Base-by-base conservation (phyloP, 2,888 invertebrate genomes). In the Chironomus tentans region DNA sequence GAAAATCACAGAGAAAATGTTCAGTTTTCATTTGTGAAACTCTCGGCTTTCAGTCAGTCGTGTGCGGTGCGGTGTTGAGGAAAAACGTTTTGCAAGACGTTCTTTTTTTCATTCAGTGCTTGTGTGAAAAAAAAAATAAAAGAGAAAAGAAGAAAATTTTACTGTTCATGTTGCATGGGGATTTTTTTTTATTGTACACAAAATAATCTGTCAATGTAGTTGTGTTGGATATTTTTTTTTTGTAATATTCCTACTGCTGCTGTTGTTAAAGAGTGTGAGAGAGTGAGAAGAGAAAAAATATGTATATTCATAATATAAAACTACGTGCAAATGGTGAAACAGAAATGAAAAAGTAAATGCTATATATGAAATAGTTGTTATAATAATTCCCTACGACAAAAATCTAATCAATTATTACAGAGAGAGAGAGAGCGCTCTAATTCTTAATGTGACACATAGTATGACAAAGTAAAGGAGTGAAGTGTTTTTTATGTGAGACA, bases 201-300 rank as follows among this genome's bases (percentile, higher is more conserved):
- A 38, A 38, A 38, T 38, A 38, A 38, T 38, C 38, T 74, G 47
- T 74, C 68, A 48, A 47, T 46, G 74, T 74, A 62, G 74, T 74
- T 62, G 74, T 74, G 74, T 74, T 74, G 74, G 74, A 65, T 47
- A 22, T 50, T 70, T 70, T 21, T 47, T 70, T 47, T n/a, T n/a
- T n/a, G n/a, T n/a, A n/a, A n/a, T n/a, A n/a, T n/a, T 70, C 46
- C 38, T 38, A 38, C 38, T 38, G 38, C 38, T 38, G 38, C 38
- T 38, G 38, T 38, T 56, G 56, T 56, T 56, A 15, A 56, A 56
- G 38, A 38, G 38, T 38, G 38, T 10, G 38, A 38, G 38, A 38
- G 38, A 38, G 56, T 5, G n/a, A 56, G 56, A 56, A 56, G 15
- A 56, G 56, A 56, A 15, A n/a, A 50, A 50, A 50, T 50, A n/a